These are phyloP conservation scores for Tapera naevia DNA, from an alignment of 2,797 vertebrate genomes.

Conservation along the genomic window DNA sequence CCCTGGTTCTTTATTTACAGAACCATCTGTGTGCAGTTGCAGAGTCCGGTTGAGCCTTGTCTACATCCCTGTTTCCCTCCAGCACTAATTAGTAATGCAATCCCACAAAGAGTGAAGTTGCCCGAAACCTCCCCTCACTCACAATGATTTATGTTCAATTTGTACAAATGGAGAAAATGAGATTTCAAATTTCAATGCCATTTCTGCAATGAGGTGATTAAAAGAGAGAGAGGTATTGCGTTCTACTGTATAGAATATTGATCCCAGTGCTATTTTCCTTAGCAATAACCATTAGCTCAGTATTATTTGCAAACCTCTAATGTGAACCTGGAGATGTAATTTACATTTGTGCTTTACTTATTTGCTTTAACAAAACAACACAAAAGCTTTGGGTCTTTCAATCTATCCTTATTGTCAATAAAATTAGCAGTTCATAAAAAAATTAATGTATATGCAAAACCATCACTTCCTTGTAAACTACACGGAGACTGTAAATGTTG, in stretches of 20 bases:
- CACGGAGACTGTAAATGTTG: conserved; percentile 61
- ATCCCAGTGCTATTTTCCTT: conserved; percentile 97
- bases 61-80: conserved; percentile 49
- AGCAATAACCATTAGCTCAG: conserved; percentile 95
- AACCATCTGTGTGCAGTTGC: conserved; percentile 24
- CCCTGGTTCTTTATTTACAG: neutral
- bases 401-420: conserved; percentile 82
- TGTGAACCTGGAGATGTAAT: conserved; percentile 82
- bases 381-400: conserved; percentile 80
- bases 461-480: conserved; percentile 77
- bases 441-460: conserved; percentile 77
- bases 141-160: conserved; percentile 93
- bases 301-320: conserved; percentile 84
- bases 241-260: conserved; percentile 90
- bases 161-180: conserved; percentile 91
- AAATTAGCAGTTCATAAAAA: conserved; percentile 78
- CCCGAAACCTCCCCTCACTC: conserved; percentile 83
- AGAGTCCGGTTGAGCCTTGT: conserved; percentile 52
- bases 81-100: conserved; percentile 89
- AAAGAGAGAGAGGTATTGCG: conserved; percentile 95
- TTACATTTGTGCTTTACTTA: conserved; percentile 83
- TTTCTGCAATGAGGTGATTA: conserved; percentile 96
- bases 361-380: conserved; percentile 84
- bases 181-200: conserved; percentile 93
- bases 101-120: conserved; percentile 81